Evolutionary conservation across 2,888 invertebrate genomes (phyloP), one percentile per base, ranked within the genome.

Genomic region (Clostera curtula): DNA sequence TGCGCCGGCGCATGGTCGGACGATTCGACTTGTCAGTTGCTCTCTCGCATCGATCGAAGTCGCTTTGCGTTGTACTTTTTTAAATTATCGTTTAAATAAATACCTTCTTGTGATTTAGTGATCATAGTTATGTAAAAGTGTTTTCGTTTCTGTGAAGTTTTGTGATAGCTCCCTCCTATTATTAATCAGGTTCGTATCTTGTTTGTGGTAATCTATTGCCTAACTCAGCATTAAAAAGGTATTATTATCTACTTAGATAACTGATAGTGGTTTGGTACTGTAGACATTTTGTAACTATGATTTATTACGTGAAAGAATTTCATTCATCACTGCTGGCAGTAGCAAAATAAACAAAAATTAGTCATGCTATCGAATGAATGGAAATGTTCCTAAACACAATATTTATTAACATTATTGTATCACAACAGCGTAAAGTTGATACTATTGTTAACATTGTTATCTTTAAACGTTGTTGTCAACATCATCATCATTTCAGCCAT

Each of bases 1-100:
- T 60, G 76, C 79, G 77, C 82, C 43, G 56, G 71, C 80, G 79
- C 79, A 77, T 63, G 68, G 57, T 39, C 36, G 41, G 57, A 49
- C 57, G 65, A 63, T 60, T 66, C 62, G 46, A 56, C 55, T 60
- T 71, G 77, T 73, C 80, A 80, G 80, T 82, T 65, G 74, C 65
- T 67, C 65, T 66, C 59, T 63, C 52, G 69, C 70, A 73, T 76
- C 70, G 77, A 74, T 70, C 70, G 61, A 49, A 36, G 62, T 34
- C 31, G 56, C 50, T 48, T 51, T 47, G 31, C 27, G 55, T 49
- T 45, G n/a, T 38, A 45, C 44, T 14, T 15, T 45, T 37, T 36
- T 48, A 57, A 71, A 68, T 57, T 63, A 71, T 71, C 68, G 63
- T 55, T 59, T 44, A 52, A 51, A 57, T 61, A 56, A 50, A 67